Conservation (phyloP, 2,113 vertebrate species). For the Danionella cerebrum region DNA sequence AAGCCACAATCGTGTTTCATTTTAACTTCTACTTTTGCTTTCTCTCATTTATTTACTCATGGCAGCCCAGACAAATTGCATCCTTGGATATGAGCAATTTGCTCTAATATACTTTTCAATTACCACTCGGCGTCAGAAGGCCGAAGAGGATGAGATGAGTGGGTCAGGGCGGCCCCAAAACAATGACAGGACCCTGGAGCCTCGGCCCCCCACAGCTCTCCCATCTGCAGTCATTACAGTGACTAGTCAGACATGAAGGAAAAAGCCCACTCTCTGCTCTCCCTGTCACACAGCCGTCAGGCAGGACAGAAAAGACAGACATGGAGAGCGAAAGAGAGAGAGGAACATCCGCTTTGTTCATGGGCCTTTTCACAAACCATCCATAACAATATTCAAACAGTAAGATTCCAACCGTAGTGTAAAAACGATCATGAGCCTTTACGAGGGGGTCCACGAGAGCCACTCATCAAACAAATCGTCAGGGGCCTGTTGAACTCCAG, state of each 20-base stretch:
- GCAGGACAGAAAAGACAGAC: conserved; percentile 61
- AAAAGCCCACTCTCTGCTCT: conserved; percentile 78
- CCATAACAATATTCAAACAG: background rate
- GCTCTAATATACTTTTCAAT: conserved; percentile 80
- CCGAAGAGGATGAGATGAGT: conserved; percentile 55
- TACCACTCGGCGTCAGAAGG: conserved; percentile 71
- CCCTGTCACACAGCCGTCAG: conserved; percentile 83
- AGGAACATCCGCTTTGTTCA: conserved; percentile 28
- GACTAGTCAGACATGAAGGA: conserved; percentile 89
- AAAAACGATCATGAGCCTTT: background rate
- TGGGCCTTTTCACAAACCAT: conserved; percentile 46
- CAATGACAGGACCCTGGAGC: conserved; percentile 74
- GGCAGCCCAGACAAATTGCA: background rate
- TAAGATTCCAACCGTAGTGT: background rate
- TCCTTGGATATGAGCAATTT: conserved; percentile 39
- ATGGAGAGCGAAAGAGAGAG: conserved; percentile 15
- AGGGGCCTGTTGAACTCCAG: conserved; percentile 23
- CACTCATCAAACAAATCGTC: conserved; percentile 36
- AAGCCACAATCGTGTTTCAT: conserved; percentile 9
- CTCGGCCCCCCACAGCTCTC: conserved; percentile 72
- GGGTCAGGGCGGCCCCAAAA: conserved; percentile 74
- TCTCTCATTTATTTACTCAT: background rate
- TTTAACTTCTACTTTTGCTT: background rate
- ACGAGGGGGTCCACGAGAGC: background rate
- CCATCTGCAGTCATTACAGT: conserved; percentile 94